Evolutionary conservation across 2,797 vertebrate species (phyloP).

Genomic region (Glossophaga mutica): DNA sequence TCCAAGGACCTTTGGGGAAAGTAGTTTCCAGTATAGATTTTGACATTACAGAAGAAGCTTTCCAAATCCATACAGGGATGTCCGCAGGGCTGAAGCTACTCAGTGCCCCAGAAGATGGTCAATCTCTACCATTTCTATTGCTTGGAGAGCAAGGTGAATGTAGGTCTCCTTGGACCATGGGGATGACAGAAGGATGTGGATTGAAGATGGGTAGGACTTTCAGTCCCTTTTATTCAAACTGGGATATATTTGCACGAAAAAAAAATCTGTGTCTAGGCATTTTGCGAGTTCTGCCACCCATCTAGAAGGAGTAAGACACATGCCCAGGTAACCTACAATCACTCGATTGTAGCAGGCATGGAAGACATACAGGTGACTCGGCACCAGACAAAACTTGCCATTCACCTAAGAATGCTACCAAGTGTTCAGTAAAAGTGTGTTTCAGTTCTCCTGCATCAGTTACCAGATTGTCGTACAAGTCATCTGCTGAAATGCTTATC

Average conservation of each 20-base stretch:
- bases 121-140: neutral
- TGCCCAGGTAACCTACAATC: neutral
- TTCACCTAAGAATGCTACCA: neutral
- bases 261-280: neutral
- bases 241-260: neutral
- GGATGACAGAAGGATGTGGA: neutral
- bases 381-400: neutral
- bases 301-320: neutral
- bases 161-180: neutral
- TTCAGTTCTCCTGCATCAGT: neutral
- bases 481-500: neutral
- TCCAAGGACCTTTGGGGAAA: neutral
- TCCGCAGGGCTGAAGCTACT: neutral
- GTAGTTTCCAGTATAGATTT: neutral
- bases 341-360: neutral
- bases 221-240: neutral
- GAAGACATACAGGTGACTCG: neutral
- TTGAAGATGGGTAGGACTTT: neutral
- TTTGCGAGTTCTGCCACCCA: neutral
- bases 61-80: neutral
- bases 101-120: neutral
- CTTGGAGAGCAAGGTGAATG: neutral
- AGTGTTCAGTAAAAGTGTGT: neutral
- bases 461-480: neutral
- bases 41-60: neutral